These are phyloP conservation scores for Eubasilissa splendida DNA, from an alignment of 2,888 invertebrate species.

Conservation along the genomic window DNA sequence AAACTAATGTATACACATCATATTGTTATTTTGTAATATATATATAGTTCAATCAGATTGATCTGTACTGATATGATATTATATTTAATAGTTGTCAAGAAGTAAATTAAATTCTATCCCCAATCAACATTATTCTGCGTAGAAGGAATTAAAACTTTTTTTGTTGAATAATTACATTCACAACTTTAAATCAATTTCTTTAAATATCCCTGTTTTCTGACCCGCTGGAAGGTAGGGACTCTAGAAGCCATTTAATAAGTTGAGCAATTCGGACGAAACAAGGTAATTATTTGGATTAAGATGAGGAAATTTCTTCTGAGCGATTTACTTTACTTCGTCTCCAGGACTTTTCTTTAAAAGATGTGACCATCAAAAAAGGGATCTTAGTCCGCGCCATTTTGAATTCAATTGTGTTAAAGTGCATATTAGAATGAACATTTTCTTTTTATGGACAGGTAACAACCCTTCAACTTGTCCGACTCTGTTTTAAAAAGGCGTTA, in stretches of 20 bases:
- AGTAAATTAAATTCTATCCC: no score
- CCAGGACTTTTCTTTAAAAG: constrained; percentile 4
- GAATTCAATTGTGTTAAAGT: constrained; percentile 36
- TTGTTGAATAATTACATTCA: no score
- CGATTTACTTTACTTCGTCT: constrained; percentile 36
- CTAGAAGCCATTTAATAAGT: constrained; percentile 29
- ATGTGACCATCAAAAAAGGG: constrained; percentile 39
- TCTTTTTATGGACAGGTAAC: constrained; percentile 28
- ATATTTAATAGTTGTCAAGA: no score
- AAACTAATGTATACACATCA: no score
- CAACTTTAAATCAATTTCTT: no score
- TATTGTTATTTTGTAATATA: no score
- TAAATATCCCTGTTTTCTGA: no score
- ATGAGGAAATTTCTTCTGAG: constrained; percentile 40
- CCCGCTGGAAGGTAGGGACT: no score
- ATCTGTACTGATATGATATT: no score
- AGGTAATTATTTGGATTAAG: constrained; percentile 48
- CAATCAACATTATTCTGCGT: no score
- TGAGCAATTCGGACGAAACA: constrained; percentile 44
- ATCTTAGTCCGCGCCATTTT: constrained; percentile 34
- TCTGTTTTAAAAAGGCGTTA: constrained; percentile 6
- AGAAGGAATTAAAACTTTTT: no score
- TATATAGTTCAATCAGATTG: no score
- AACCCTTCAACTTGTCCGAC: background rate
- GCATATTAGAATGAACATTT: constrained; percentile 37